Evolutionary conservation across 2,113 vertebrate genomes (phyloP), one percentile per base, ranked within the genome.

Genomic region (Thamnophis sirtalis): DNA sequence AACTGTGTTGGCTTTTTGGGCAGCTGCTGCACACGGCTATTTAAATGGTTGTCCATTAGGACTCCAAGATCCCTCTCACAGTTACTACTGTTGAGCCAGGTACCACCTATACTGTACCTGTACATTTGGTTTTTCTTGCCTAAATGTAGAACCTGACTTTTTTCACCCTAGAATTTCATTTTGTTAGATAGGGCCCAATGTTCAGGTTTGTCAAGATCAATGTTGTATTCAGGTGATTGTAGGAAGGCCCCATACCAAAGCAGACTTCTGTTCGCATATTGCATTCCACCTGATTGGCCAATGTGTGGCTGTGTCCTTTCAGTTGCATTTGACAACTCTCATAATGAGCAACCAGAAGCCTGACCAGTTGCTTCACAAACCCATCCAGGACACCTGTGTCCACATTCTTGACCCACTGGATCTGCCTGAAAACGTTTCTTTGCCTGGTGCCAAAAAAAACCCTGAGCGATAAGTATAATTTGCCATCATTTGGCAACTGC

Each of bases 401-500:
- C 49, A 38, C 68, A 38, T 88, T 3, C 58, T 80, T 84, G 94
- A 54, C 86, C 92, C 50, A n/a, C 53, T 85, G 73, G 87, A 87
- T 0, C 15, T 90, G 87, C 13, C 91, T 73, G 80, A 9, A 89
- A 50, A 9, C 3, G n/a, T 10, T 60, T 3, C 7, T 1, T 4
- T 4, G 58, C 95, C 95, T 17, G 0, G 0, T 94, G 95, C 89
- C 56, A 22, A 73, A 87, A 5, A 68, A 87, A 5, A 68, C 89
- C 91, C 94, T 95, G 8, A 6, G 96, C 1, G 5, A 50, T 88
- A 94, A 80, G 88, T 94, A 48, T 21, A 48, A 92, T 86, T 94
- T 93, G 92, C 87, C 91, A 33, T 96, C 94, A 95, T 96, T 93
- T 60, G 1, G 55, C 95, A 95, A 96, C 97, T 97, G 97, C 96